Base-by-base conservation (phyloP, 2,888 invertebrate genomes). In the Coecobrya sp. region DNA sequence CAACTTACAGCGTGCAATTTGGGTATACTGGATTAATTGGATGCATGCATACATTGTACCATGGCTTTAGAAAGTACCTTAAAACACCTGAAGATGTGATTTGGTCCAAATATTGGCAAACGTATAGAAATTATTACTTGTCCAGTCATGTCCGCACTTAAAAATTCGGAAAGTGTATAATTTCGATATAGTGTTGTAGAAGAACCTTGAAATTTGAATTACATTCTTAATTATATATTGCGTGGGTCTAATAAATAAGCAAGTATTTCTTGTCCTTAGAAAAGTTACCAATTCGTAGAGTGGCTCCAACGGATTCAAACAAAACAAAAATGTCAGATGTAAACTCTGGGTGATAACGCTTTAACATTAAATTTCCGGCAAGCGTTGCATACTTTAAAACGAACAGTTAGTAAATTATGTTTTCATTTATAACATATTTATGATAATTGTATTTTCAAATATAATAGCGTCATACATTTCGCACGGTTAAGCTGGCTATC, bases 321-420 rank as follows among this genome's bases (percentile, higher is more conserved):
- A 97, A 96, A 5, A 97, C 95, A 94, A 97, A 97, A 13, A 98
- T 95, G 95, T 98, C 98, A 0, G 98, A 98, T 8, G 97, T 97
- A 95, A 98, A 98, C 86, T 97, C 97, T 1, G 96, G 96, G 94
- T 97, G 96, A 11, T 96, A 95, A 95, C 97, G 96, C 95, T 98
- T 98, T 89, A 97, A 96, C 96, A 97, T 96, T 88, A 98, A 95
- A 95, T 97, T 98, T 0, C 97, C 97, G 13, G 97, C 97, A 91
- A 97, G 95, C 2, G 97, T 97, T 59, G 97, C 97, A 45, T 19
- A 45, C 91, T 91, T 42, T 16, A 70, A 82, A 81, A 49, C 0
- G 13, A 27, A 86, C 52, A 96, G 96, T 92, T 98, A 11, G 5
- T 95, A 4, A n/a, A 30, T 16, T 42, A 36, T 70, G 30, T 7